These are phyloP conservation scores for Zaprionus capensis DNA, from an alignment of 1,140 invertebrate species.

Conservation along the genomic window DNA sequence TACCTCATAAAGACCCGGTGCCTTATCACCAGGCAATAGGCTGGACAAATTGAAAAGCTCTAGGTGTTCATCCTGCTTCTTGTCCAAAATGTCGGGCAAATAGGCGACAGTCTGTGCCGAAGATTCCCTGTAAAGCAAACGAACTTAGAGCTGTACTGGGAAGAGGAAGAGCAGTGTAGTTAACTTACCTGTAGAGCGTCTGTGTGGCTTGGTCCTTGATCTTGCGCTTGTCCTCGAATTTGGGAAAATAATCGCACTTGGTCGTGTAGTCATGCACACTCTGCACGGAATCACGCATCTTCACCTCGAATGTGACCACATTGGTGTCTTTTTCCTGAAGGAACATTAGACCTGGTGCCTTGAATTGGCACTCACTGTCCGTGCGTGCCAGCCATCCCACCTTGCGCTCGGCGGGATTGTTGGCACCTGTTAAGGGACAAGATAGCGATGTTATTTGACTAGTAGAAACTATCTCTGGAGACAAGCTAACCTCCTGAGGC, in stretches of 20 bases:
- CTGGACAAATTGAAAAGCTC: slow-evolving; percentile 70
- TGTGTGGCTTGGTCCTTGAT: slow-evolving; percentile 66
- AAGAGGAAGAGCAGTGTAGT: not conserved
- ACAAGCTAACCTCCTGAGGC: slow-evolving; percentile 37
- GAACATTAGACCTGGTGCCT: slow-evolving; percentile 54
- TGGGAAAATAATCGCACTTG: slow-evolving; percentile 62
- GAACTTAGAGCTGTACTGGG: not conserved
- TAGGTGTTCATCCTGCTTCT: slow-evolving; percentile 42
- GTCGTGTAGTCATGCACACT: slow-evolving; percentile 38
- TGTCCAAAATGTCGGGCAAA: slow-evolving; percentile 85
- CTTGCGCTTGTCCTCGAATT: slow-evolving; percentile 39
- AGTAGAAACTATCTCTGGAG: not conserved
- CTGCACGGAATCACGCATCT: slow-evolving; percentile 36
- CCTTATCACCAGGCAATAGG: slow-evolving; percentile 54
- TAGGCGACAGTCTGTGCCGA: slow-evolving; percentile 91
- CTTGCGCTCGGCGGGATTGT: slow-evolving; percentile 57
- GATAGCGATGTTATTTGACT: not conserved
- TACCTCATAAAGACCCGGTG: slow-evolving; percentile 73
- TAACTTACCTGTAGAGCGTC: slow-evolving; percentile 67
- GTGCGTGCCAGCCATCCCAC: slow-evolving; percentile 54
- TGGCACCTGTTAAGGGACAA: slow-evolving; percentile 37
- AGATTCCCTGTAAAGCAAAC: slow-evolving; percentile 85
- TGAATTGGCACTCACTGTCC: slow-evolving; percentile 63
- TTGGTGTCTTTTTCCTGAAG: slow-evolving; percentile 33
- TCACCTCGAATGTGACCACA: slow-evolving; percentile 51